Evolutionary conservation across 2,797 vertebrate genomes (phyloP), one percentile per base, ranked within the genome.

Genomic region (Spatula versicolor): DNA sequence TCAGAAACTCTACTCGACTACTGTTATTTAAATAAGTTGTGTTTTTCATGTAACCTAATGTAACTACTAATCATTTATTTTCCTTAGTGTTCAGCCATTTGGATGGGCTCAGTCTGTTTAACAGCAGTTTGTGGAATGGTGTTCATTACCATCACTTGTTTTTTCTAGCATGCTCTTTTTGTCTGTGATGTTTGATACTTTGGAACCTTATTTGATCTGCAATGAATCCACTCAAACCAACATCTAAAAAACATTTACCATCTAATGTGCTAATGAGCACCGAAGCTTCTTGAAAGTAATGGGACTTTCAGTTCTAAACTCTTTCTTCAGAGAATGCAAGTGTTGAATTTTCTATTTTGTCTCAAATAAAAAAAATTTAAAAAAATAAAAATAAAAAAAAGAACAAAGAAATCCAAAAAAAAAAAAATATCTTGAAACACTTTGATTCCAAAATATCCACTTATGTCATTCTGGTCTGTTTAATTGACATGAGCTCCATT

Each of bases 141-240:
- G 23, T 90, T 83, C 66, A 58, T 90, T 93, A 83, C 50, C 45
- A 35, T 30, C 6, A 77, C 72, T 87, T 93, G 35, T 81, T 95
- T 96, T 77, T 85, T 62, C 60, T 50, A 83, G 69, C 22, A 87
- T 75, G 62, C 89, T 86, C 48, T 85, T 95, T 86, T 64, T 83
- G 4, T 85, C 52, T 91, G 45, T 0, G 1, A 88, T 17, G 39
- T 74, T 68, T 89, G 64, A 89, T 33, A 46, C 37, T 90, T 71
- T 45, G 64, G 54, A 86, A 8, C 35, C 20, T 74, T 81, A 72
- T 48, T 72, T 90, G 58, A 72, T 95, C 37, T 46, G 41, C 41
- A 43, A 17, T 31, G 54, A 71, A 63, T 64, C 54, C 54, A 59
- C 19, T 68, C 50, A 46, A 33, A 31, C 17, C 9, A 5, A 56